Evolutionary conservation across 2,888 invertebrate genomes (phyloP).

Genomic region (Timandra comae): DNA sequence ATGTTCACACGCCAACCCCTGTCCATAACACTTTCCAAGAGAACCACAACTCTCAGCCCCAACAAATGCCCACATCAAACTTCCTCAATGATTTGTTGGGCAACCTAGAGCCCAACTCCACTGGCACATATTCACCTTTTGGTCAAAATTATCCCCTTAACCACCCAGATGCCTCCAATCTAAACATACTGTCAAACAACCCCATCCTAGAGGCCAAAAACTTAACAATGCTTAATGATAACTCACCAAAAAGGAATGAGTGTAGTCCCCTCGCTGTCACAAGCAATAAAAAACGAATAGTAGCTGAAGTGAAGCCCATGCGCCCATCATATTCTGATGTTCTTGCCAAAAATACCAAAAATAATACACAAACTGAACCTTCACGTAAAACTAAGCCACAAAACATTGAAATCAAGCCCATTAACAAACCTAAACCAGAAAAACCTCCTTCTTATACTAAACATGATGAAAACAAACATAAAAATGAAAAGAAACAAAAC

Average conservation of each 20-base stretch:
- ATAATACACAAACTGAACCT: slow-evolving; percentile 61
- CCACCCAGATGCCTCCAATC: slow-evolving; percentile 59
- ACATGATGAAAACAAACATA: slow-evolving; percentile 55
- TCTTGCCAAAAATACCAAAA: slow-evolving; percentile 81
- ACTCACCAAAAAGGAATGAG: slow-evolving; percentile 63
- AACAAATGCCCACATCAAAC: slow-evolving; percentile 57
- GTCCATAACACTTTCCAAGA: slow-evolving; percentile 42
- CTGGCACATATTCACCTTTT: slow-evolving; percentile 85
- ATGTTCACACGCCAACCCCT: slow-evolving; percentile 36
- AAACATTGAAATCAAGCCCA: slow-evolving; percentile 55
- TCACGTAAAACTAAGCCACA: slow-evolving; percentile 64
- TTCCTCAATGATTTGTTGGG: slow-evolving; percentile 83
- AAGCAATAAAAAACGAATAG: slow-evolving; percentile 81
- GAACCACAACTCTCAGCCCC: slow-evolving; percentile 38
- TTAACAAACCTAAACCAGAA: slow-evolving; percentile 60
- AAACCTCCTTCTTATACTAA: slow-evolving; percentile 42
- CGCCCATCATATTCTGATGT: slow-evolving; percentile 91
- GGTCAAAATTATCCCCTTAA: slow-evolving; percentile 78
- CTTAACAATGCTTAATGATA: slow-evolving; percentile 43
- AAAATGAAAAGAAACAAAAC: slow-evolving; percentile 55
- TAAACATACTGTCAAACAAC: slow-evolving; percentile 47
- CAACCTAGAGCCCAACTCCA: slow-evolving; percentile 83
- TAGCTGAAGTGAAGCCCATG: slow-evolving; percentile 92
- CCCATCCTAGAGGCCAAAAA: slow-evolving; percentile 42
- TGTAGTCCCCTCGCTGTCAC: slow-evolving; percentile 70